phyloP scores from a whole-genome alignment of 2,113 vertebrate genomes.

The Himantopus leucocephalus region DNA sequence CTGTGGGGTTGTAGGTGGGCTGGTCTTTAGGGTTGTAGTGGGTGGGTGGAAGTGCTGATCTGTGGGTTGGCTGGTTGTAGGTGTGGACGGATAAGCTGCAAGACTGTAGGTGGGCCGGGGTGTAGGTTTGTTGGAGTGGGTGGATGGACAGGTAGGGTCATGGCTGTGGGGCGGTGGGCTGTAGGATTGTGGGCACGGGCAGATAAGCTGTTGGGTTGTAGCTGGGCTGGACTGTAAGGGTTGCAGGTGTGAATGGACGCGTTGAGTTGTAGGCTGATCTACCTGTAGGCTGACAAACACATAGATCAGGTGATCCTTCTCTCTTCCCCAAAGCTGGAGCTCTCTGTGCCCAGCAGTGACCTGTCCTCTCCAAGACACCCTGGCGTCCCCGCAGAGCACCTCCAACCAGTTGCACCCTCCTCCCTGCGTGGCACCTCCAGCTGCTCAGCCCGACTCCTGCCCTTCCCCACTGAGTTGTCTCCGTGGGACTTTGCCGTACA shows the following conservation, averaged over 20 bases:
- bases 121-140: background rate
- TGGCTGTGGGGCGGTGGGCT: background rate
- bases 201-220: background rate
- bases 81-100: background rate
- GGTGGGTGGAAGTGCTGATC: background rate
- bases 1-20: background rate
- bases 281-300: background rate
- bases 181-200: background rate
- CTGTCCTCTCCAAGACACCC: background rate
- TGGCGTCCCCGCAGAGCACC: background rate
- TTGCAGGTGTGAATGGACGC: background rate
- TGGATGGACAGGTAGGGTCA: background rate
- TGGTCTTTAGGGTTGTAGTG: too few relatives aligned
- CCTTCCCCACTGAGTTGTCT: background rate
- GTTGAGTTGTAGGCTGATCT: background rate
- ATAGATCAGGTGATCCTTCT: background rate
- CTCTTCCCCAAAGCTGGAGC: background rate
- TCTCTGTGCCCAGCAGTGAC: background rate
- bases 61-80: background rate
- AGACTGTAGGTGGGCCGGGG: background rate
- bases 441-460: fast-evolving
- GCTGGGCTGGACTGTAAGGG: background rate
- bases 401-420: background rate
- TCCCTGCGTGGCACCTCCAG: fast-evolving
- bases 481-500: fast-evolving